A percentile compares a stretch with the other conserved stretches of the same genome.
phyloP scores from a whole-genome alignment of 2,113 vertebrate species.

The Zonotrichia leucophrys region DNA sequence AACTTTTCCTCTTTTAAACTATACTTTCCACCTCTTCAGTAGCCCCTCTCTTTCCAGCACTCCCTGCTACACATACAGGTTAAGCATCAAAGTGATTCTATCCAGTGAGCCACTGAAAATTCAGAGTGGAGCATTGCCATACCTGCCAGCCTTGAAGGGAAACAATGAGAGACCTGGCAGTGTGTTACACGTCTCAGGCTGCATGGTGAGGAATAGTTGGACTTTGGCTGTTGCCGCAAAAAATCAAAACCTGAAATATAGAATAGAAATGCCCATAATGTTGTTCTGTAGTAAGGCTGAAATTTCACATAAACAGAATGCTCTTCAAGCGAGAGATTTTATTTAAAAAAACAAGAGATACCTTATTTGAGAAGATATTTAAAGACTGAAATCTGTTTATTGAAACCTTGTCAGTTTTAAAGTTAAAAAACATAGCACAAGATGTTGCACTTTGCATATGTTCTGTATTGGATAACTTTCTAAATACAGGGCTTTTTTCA shows the following conservation, averaged over 20 bases:
- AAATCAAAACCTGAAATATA: not conserved
- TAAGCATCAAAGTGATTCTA: not conserved
- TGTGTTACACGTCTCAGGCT: not conserved
- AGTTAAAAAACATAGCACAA: not conserved
- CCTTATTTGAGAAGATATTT: not conserved
- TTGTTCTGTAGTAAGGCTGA: not conserved
- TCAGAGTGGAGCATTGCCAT: not conserved
- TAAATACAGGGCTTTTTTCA: not conserved
- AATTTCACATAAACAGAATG: not conserved
- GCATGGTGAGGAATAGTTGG: not conserved
- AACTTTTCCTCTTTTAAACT: not conserved
- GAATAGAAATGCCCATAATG: slow-evolving; percentile 13
- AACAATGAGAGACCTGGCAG: not conserved
- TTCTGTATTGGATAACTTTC: not conserved
- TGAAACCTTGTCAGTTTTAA: not conserved
- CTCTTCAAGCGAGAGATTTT: not conserved
- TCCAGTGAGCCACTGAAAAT: not conserved
- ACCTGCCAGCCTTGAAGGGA: not conserved
- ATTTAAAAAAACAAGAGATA: not conserved
- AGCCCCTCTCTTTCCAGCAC: not conserved
- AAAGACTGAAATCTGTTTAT: not conserved
- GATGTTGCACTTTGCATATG: not conserved
- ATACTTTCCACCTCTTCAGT: not conserved
- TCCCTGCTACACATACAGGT: no score
- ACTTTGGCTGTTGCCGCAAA: not conserved